Evolutionary conservation across 2,113 vertebrate species (phyloP), one percentile per base, ranked within the genome.

Genomic region (Hypanus sabinus): DNA sequence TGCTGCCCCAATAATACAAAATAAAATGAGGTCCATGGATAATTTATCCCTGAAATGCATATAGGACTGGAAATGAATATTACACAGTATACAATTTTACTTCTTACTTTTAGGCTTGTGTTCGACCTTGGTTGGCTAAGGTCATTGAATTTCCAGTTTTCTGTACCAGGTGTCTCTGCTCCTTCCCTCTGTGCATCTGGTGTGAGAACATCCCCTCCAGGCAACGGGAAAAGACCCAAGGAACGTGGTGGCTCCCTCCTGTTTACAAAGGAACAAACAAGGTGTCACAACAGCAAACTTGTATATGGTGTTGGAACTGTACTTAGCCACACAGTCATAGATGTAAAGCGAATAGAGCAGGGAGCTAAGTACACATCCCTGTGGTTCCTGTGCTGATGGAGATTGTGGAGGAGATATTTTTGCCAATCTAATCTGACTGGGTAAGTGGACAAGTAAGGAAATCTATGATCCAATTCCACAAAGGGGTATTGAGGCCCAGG

Each of bases 161-260:
- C 98, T 0, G 97, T 97, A 0, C 96, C 97, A 30, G 98, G 97
- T 0, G 97, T 97, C 94, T 98, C 98, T 0, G 95, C 96, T 0
- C 95, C 95, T 68, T 98, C 98, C 94, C 97, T 97, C 94, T 97
- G 98, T 68, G 97, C 85, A 24, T 99, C 98, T 14, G 98, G 97
- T 0, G 97, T 97, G 95, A 98, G 95, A 4, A 97, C 97, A 81
- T 99, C 98, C 95, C 96, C 97, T 85, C 97, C 96, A 94, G 98
- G 97, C 73, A 99, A 95, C 0, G 98, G 98, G 95, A 99, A 99
- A 94, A 99, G 96, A 80, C 98, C 98, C 96, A 99, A 95, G 62
- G 99, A 99, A 95, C 98, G 97, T 0, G 99, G 98, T 18, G 98
- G 98, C 90, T 99, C 99, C 96, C 99, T 99, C 97, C 98, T 99